Evolutionary conservation across 2,113 vertebrate species (phyloP).

Genomic region (Heterocephalus glaber): DNA sequence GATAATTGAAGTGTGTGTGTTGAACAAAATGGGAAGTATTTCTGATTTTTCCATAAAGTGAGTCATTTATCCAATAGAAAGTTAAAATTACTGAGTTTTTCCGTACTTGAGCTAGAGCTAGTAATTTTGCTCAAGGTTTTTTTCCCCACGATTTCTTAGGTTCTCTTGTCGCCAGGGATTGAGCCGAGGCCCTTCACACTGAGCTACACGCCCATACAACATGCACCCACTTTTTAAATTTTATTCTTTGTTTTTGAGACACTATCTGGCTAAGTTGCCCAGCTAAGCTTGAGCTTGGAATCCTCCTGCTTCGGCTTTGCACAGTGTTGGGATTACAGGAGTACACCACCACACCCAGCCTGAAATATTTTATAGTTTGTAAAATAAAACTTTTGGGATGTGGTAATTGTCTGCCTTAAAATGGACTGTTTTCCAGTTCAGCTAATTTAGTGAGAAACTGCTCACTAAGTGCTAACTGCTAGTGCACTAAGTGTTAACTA

Average conservation of each 20-base stretch:
- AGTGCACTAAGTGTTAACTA: too few species aligned
- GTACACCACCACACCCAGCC: not conserved
- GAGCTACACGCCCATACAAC: not conserved
- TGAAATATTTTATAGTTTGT: not conserved
- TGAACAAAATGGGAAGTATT: conserved; percentile 28
- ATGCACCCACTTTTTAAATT: not conserved
- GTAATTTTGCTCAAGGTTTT: not conserved
- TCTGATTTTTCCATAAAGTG: conserved; percentile 50
- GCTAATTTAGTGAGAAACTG: conserved; percentile 4
- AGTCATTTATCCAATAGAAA: not conserved
- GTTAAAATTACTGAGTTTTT: not conserved
- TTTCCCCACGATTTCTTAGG: not conserved
- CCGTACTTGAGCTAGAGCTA: not conserved
- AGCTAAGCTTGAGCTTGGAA: not conserved
- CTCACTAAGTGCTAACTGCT: too few species aligned
- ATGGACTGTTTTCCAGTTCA: not conserved
- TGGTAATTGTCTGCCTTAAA: not conserved
- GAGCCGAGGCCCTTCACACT: not conserved
- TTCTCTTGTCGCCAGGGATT: not conserved
- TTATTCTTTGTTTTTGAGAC: not conserved
- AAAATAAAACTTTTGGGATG: not conserved
- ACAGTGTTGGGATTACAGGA: not conserved
- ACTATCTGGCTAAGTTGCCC: not conserved
- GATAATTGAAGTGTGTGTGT: conserved; percentile 38
- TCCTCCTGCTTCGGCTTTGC: not conserved